Percentiles rank a stretch among this genome's conserved stretches.
Evolutionary conservation across 2,797 vertebrate species (phyloP).

Genomic region (Spondyliosoma cantharus): DNA sequence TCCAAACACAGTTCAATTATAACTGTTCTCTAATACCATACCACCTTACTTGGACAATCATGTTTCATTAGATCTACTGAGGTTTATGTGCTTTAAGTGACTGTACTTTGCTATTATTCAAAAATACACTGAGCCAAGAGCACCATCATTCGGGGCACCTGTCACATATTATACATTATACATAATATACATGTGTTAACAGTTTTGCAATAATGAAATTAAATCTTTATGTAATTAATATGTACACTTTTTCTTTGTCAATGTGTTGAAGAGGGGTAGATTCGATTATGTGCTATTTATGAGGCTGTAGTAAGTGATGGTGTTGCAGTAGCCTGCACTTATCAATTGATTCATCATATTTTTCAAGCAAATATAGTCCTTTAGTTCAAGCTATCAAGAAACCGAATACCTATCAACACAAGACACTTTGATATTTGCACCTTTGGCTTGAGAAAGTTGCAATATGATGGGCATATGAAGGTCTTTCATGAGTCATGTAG

Average conservation of each 20-base stretch:
- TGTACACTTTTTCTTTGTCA: background rate
- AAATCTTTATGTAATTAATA: background rate
- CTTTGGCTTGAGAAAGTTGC: background rate
- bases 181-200: background rate
- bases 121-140: background rate
- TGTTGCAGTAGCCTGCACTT: background rate
- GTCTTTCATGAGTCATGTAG: too few species aligned
- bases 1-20: background rate
- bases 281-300: background rate
- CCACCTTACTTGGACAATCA: background rate
- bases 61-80: background rate
- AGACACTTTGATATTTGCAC: background rate
- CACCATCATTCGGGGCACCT: background rate
- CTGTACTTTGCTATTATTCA: background rate
- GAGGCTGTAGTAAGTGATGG: background rate
- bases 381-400: background rate
- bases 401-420: background rate
- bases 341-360: background rate
- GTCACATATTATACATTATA: background rate
- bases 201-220: background rate
- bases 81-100: background rate
- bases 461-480: too few species aligned
- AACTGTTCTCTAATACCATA: background rate
- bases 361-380: too few species aligned
- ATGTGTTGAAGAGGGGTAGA: background rate